Evolutionary conservation across 2,113 vertebrate species (phyloP).

Genomic region (Scomber scombrus): DNA sequence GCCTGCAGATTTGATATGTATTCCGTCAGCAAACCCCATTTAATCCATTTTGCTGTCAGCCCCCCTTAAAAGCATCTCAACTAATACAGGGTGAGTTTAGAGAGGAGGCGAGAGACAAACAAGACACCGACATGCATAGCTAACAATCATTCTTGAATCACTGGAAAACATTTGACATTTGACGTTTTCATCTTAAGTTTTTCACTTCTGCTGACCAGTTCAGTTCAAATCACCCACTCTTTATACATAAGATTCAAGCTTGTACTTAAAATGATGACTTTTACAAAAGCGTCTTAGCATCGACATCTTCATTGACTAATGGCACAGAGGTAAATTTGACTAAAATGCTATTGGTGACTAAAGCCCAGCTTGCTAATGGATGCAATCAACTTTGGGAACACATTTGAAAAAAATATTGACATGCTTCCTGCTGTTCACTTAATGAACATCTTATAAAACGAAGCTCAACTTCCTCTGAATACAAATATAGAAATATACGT

Average conservation of each 20-base stretch:
- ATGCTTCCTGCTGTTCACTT: conserved; percentile 48
- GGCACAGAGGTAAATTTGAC: neutral
- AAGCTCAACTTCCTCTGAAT: neutral
- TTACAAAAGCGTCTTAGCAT: conserved; percentile 20
- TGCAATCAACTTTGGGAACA: conserved; percentile 32
- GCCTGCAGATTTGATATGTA: conserved; percentile 81
- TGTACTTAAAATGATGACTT: conserved; percentile 9
- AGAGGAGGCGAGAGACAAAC: conserved; percentile 63
- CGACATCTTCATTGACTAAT: conserved; percentile 13
- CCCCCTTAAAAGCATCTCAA: conserved; percentile 70
- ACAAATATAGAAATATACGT: neutral
- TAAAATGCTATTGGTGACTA: conserved; percentile 30
- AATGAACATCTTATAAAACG: conserved; percentile 48
- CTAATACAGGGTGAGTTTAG: conserved; percentile 65
- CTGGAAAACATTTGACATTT: conserved; percentile 28
- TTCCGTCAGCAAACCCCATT: conserved; percentile 83
- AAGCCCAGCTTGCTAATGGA: conserved; percentile 20
- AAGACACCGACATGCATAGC: conserved; percentile 52
- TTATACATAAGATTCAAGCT: conserved; percentile 1
- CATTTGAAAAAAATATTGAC: neutral
- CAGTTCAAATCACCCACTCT: neutral
- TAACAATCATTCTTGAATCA: conserved; percentile 60
- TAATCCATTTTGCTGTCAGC: conserved; percentile 86
- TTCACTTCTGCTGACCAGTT: conserved; percentile 17
- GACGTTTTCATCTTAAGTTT: conserved; percentile 19